Conservation (phyloP, 1,140 invertebrate species). For the Grapholita molesta region DNA sequence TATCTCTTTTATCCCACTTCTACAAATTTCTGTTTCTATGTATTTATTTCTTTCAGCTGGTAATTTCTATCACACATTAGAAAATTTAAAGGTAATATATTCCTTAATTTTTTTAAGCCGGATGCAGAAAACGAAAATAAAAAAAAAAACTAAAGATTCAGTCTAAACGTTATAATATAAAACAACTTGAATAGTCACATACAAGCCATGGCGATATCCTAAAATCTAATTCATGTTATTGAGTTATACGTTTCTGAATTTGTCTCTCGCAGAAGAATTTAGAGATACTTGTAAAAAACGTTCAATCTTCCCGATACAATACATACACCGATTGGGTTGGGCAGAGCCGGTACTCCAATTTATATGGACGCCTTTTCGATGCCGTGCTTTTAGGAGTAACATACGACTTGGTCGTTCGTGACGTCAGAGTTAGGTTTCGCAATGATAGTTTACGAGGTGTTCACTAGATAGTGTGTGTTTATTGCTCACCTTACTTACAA, state of each 20-base stretch:
- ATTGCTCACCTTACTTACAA: too few relatives aligned
- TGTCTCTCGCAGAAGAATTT: neutral
- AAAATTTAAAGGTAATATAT: too few relatives aligned
- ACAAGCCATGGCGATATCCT: too few relatives aligned
- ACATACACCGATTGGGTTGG: constrained; percentile 13
- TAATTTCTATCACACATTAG: too few relatives aligned
- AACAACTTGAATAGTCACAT: too few relatives aligned
- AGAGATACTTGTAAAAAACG: neutral
- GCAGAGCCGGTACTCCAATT: neutral
- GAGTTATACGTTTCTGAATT: neutral
- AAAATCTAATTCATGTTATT: neutral
- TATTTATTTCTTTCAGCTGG: too few relatives aligned
- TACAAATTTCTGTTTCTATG: too few relatives aligned
- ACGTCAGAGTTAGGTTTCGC: neutral
- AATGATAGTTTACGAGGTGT: neutral
- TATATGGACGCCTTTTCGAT: constrained; percentile 2
- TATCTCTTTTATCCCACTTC: too few relatives aligned
- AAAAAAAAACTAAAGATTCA: too few relatives aligned
- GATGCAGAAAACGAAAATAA: too few relatives aligned
- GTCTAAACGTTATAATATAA: too few relatives aligned
- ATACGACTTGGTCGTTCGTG: neutral
- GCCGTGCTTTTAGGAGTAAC: neutral
- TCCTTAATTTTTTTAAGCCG: too few relatives aligned
- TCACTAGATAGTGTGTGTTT: neutral
- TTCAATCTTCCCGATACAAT: constrained; percentile 8